These are phyloP conservation scores for Rousettus madagascariensis DNA, from an alignment of 2,797 vertebrate genomes.

Conservation along the genomic window DNA sequence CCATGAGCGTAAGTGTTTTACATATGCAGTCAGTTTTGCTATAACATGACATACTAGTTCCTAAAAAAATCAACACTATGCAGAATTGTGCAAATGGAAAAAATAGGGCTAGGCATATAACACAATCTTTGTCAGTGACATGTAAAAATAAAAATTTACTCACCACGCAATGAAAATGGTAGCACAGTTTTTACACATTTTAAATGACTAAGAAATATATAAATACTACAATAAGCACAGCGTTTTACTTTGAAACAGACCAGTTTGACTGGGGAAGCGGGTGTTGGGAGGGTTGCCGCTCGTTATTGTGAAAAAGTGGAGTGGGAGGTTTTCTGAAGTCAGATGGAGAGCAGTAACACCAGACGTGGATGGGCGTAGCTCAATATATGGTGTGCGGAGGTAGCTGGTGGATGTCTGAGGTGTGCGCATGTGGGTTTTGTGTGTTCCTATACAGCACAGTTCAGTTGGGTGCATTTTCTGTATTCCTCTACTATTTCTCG, in stretches of 20 bases:
- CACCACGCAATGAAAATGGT: background rate
- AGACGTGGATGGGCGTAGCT: background rate
- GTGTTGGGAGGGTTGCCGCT: background rate
- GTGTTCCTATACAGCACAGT: background rate
- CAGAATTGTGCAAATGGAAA: background rate
- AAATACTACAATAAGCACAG: background rate
- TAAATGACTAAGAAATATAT: background rate
- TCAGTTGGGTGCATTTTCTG: background rate
- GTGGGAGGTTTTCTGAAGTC: background rate
- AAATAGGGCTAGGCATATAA: background rate
- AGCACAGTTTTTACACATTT: background rate
- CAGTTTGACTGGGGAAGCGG: background rate
- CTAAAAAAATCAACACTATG: background rate
- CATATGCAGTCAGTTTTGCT: background rate
- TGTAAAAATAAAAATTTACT: background rate
- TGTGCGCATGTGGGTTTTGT: background rate
- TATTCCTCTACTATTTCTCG: background rate
- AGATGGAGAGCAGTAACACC: no score
- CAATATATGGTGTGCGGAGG: accelerated
- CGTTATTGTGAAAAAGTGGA: background rate
- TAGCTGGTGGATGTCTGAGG: background rate
- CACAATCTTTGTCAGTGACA: background rate
- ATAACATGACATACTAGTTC: background rate
- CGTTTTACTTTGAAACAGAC: background rate
- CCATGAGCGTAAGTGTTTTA: background rate